A percentile compares a stretch with the other conserved stretches of the same genome.
phyloP scores from a whole-genome alignment of 2,888 invertebrate genomes.

The Xylota segnis region DNA sequence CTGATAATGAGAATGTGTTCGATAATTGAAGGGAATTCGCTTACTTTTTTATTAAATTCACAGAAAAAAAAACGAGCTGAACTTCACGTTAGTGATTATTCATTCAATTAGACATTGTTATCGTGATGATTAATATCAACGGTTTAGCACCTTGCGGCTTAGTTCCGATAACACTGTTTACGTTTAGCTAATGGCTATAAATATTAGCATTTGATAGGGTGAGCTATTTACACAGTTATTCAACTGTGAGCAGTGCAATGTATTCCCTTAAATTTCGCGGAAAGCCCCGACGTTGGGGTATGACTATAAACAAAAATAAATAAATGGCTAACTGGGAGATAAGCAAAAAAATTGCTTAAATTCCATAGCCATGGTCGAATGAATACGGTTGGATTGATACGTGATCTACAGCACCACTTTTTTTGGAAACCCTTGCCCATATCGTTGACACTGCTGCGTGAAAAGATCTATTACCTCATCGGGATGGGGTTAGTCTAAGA shows the following conservation, averaged over 20 bases:
- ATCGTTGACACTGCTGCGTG: too few species aligned
- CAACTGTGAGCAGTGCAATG: background rate
- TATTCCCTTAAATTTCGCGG: background rate
- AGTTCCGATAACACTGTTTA: slow-evolving; percentile 40
- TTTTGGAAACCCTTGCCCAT: too few species aligned
- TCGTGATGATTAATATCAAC: slow-evolving; percentile 21
- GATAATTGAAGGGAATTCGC: slow-evolving; percentile 1
- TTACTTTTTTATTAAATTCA: slow-evolving; percentile 7
- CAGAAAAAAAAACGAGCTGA: background rate
- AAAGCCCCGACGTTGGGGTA: background rate
- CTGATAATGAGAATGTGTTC: slow-evolving; percentile 18
- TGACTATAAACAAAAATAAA: background rate
- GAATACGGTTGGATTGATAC: too few species aligned
- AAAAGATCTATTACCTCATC: too few species aligned
- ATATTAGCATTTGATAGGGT: background rate
- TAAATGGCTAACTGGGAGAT: background rate
- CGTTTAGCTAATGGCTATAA: slow-evolving; percentile 28
- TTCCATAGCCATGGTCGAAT: background rate
- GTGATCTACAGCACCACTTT: too few species aligned
- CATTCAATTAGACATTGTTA: slow-evolving; percentile 1
- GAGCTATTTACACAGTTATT: slow-evolving; percentile 27
- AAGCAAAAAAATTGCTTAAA: background rate
- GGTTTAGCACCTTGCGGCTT: slow-evolving; percentile 24
- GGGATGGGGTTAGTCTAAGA: too few species aligned
- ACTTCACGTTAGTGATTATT: slow-evolving; percentile 4